Conservation (phyloP, 1,140 invertebrate species). For the Meloidogyne hapla region DNA sequence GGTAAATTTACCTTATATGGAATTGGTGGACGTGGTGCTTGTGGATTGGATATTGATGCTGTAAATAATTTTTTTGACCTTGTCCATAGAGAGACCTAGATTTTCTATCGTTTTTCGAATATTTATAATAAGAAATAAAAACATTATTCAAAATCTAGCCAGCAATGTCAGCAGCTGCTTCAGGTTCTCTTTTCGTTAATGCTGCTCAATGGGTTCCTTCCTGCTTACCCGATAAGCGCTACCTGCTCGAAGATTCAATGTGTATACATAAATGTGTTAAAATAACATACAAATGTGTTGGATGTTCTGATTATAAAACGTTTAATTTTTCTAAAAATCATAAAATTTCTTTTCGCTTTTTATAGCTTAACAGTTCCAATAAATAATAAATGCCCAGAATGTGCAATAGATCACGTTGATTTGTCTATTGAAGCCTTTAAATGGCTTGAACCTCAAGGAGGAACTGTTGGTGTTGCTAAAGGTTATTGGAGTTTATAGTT, state of each 20-base stretch:
- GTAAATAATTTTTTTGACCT: not conserved
- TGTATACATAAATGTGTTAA: slow-evolving; percentile 25
- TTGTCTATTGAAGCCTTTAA: slow-evolving; percentile 22
- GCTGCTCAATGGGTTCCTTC: slow-evolving; percentile 19
- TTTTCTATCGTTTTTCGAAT: too few relatives aligned
- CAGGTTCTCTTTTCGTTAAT: slow-evolving; percentile 21
- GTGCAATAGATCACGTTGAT: slow-evolving; percentile 29
- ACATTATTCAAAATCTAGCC: not conserved
- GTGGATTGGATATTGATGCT: slow-evolving; percentile 30
- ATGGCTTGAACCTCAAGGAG: slow-evolving; percentile 29
- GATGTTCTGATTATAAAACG: slow-evolving; percentile 15
- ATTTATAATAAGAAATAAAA: too few relatives aligned
- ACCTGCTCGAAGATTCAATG: slow-evolving; percentile 20
- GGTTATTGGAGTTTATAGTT: too few relatives aligned
- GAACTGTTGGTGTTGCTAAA: slow-evolving; percentile 32
- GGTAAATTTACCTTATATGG: slow-evolving; percentile 40
- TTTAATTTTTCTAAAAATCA: slow-evolving; percentile 4
- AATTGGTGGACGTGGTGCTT: slow-evolving; percentile 28
- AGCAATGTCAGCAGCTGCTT: slow-evolving; percentile 12
- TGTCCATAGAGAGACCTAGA: not conserved
- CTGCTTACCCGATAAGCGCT: slow-evolving; percentile 12
- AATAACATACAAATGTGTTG: slow-evolving; percentile 20
- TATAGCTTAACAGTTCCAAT: slow-evolving; percentile 29
- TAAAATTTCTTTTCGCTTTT: slow-evolving; percentile 15
- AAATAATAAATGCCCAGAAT: slow-evolving; percentile 40